Base-by-base conservation (phyloP, 2,113 vertebrate genomes). In the Tyto alba region DNA sequence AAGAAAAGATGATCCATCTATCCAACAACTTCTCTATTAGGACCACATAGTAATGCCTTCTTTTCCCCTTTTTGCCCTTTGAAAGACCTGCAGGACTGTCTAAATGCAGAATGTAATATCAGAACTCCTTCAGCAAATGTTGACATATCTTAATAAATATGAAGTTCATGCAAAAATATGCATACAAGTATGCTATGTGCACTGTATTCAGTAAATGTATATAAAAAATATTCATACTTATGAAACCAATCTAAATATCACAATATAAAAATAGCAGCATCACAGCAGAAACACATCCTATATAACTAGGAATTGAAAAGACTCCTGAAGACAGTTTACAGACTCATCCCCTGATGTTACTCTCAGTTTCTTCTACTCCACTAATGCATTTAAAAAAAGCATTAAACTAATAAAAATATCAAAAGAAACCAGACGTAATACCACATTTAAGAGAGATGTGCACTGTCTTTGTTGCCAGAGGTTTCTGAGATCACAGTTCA, bases 271-370 rank as follows among this genome's bases (percentile, higher is more conserved):
- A 41, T 30, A 90, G 53, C 64, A 93, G 72, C 69, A 93, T 92
- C 77, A 14, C 93, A 83, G 74, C 30, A 90, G 91, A 92, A 92
- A 76, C 23, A 78, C 45, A 94, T 91, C 72, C 74, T 84, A 45
- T 86, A 63, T 90, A 94, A 95, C 73, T 79, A 85, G 94, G 86
- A 83, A 66, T 10, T 55, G 30, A 82, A 76, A 40, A 67, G 59
- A 32, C 15, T 67, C 25, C n/a, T 83, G 22, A 94, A 90, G 34
- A 13, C n/a, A 90, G 91, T 96, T 96, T 85, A 68, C 85, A 93
- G 91, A 80, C 47, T 84, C 9, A 62, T 95, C 59, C 73, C 69
- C 93, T 92, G 55, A 88, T 75, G 4, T 53, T 57, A 64, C 34
- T 47, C 78, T 92, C 81, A 67, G 43, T 93, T 89, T 91, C 93